A percentile compares a stretch with the other conserved stretches of the same genome.
Conservation (phyloP, 2,888 invertebrate species). For the Drosophila flavopinicola region DNA sequence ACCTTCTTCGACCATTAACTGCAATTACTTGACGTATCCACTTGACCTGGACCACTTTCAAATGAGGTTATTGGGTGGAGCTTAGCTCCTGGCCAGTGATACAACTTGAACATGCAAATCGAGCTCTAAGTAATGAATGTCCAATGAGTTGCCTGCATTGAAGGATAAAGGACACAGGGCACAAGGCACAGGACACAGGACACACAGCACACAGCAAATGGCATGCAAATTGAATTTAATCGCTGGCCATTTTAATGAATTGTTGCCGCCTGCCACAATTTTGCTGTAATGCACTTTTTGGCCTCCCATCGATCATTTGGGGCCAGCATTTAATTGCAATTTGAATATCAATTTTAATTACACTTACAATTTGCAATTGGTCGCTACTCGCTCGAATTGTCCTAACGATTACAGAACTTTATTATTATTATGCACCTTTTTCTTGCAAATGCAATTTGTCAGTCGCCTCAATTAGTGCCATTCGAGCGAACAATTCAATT, state of each 20-base stretch:
- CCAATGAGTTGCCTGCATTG: conserved; percentile 17
- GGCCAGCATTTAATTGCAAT: conserved; percentile 25
- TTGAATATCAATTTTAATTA: conserved; percentile 52
- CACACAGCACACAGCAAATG: not conserved
- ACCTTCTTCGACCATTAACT: conserved; percentile 51
- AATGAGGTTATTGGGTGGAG: conserved; percentile 38
- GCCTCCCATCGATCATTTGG: conserved; percentile 33
- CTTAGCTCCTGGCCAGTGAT: not conserved
- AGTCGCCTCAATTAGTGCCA: not conserved
- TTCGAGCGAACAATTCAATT: not conserved
- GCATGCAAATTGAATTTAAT: conserved; percentile 46
- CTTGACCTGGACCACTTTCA: conserved; percentile 36
- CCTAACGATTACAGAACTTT: not conserved
- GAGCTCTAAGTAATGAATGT: conserved; percentile 38
- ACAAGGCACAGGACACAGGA: not conserved
- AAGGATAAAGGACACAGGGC: not conserved
- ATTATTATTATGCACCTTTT: not conserved
- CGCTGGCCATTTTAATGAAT: conserved; percentile 17
- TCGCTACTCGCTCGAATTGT: not conserved
- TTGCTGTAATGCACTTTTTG: conserved; percentile 33
- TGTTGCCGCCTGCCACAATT: conserved; percentile 2
- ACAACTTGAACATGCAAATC: conserved; percentile 42
- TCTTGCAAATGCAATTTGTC: not conserved
- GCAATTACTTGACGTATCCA: conserved; percentile 51
- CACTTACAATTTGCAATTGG: conserved; percentile 9